Evolutionary conservation across 2,113 vertebrate genomes (phyloP), one percentile per base, ranked within the genome.

Genomic region (Grammomys surdaster): DNA sequence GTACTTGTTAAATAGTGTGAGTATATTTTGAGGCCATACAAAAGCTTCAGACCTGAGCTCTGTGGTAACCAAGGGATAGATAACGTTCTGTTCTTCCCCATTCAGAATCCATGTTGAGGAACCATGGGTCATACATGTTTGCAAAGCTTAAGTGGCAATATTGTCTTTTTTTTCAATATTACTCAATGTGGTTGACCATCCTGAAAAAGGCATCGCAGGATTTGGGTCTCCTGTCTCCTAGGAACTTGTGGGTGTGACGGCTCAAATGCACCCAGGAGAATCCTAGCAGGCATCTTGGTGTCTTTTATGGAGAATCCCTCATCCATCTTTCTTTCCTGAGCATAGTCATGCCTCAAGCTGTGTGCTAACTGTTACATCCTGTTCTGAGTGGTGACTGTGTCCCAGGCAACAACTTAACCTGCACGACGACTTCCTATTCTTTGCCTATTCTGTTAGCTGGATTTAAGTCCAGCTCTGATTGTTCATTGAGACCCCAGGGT

Each of bases 391-490:
- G 13, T 26, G 54, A 67, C 14, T 46, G 2, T 9, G 5, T 87
- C 43, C n/a, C 65, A 24, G 63, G 43, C 75, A 54, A 7, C n/a
- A 22, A 24, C 60, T 67, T 72, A 56, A 31, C 65, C 40, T 48
- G 31, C 48, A 9, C 1, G 1, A 70, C 20, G 1, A 70, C 20
- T 46, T 67, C 33, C 51, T 65, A 0, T 33, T 56, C 93, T 72
- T 20, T 1, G 51, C 26, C 33, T 7, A 36, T 58, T 75, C 56
- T 73, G 7, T 54, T 91, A 0, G 0, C 72, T n/a, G 24, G n/a
- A 78, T 91, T n/a, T n/a, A 48, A 46, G 56, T 92, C 80, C n/a
- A 51, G 2, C 31, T 96, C 43, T 56, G 84, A 75, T 77, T 56
- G 63, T 60, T 80, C 46, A 33, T 54, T 0, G 1, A 60, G 75